Base-by-base conservation (phyloP, 2,113 vertebrate species). In the Gobius niger region DNA sequence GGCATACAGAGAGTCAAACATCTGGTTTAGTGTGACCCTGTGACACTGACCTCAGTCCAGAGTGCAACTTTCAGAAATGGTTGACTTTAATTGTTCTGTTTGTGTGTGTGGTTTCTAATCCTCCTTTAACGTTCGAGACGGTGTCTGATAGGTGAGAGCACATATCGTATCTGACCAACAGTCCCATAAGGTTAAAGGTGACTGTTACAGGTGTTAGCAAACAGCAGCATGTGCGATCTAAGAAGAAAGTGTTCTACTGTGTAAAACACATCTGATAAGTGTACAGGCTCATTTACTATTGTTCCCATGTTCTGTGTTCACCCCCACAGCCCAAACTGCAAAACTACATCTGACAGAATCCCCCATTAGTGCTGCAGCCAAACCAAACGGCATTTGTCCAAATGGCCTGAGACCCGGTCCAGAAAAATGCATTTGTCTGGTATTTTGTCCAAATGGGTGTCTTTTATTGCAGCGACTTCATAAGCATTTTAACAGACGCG, bases 361-460 rank as follows among this genome's bases (percentile, higher is more conserved):
- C 76, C 68, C 71, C 82, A 85, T 87, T 85, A 86, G 77, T 52
- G 73, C 76, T 82, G 71, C 81, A 77, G 75, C 59, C 71, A 80
- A 76, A 73, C 75, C 83, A 87, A 86, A 90, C 87, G 72, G 65
- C 71, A 49, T 75, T 71, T 70, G 67, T 72, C 76, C 85, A 85
- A 74, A 84, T 65, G 81, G 19, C 14, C 73, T 81, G 73, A 78
- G 77, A 77, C 71, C 65, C 82, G 66, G 68, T 73, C 82, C 67
- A 81, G 83, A 81, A 85, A 80, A 69, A 78, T 87, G 73, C 54
- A 63, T 70, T 82, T 65, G 50, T 60, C 49, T 50, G 78, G 82
- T 73, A 77, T 73, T 76, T 50, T 18, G n/a, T 61, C 68, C 12
- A 73, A 75, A 69, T 24, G 49, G 73, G 51, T 76, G 73, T 68